Base-by-base conservation (phyloP, 2,113 vertebrate genomes). In the Percopsis transmontana region DNA sequence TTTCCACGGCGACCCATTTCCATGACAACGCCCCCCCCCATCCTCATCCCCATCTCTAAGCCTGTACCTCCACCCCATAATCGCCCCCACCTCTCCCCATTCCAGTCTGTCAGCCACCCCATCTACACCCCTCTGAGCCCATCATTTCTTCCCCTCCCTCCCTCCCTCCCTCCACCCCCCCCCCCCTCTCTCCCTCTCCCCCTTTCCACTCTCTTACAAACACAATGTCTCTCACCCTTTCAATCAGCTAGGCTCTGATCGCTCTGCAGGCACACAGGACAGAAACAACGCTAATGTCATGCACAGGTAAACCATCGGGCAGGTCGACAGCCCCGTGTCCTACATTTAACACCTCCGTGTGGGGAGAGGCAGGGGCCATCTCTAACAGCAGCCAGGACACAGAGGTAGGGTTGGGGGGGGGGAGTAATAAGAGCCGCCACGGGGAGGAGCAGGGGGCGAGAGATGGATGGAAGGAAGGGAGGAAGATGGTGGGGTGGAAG, bases 1-100 rank as follows among this genome's bases (percentile, higher is more conserved):
- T 90, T 86, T 86, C 88, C 82, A 90, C 75, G 61, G 85, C 19
- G 71, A 84, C 85, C 75, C 11, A 83, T 90, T 77, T 80, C 88
- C 83, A 88, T 90, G 86, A 80, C 88, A 19, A 90, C 55, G 77
- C 71, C 68, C 70, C 79, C 70, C 81, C 78, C 68, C 20, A 77
- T 85, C 72, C 71, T 77, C 62, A 85, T 80, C 74, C 77, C 66
- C 27, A 67, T 72, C 68, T 62, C 75, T 74, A 80, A 84, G 62
- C 77, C 80, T 81, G 72, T 72, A 21, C 58, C 41, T 80, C 62
- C 80, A 68, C 83, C 81, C 62, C 70, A 14, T 24, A 41, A 24
- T 23, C 61, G 10, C 54, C 23, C 66, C 76, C 79, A 78, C 83
- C 74, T 76, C 74, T 80, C 84, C 79, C 61, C 42, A 77, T 61